Evolutionary conservation across 1,140 invertebrate genomes (phyloP).

Genomic region (Drosophila yakuba): DNA sequence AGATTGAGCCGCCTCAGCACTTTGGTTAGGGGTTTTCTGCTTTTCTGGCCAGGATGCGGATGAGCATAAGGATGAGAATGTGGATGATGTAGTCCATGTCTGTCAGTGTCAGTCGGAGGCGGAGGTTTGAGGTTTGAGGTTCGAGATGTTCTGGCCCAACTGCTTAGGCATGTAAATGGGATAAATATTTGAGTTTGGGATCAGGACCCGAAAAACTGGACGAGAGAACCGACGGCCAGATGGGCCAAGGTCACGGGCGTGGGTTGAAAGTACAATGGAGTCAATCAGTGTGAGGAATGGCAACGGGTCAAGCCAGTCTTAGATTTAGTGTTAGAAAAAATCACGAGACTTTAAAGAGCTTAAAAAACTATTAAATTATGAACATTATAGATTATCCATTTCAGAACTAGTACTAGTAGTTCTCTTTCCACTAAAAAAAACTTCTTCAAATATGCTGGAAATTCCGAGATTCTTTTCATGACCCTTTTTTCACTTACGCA

Average conservation of each 20-base stretch:
- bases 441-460: no score
- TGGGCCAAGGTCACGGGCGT: conserved; percentile 14
- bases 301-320: no score
- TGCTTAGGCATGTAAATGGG: conserved; percentile 44
- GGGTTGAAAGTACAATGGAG: conserved; percentile 1
- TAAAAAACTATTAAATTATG: not conserved
- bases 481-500: not conserved
- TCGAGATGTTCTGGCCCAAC: not conserved
- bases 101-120: conserved; percentile 21
- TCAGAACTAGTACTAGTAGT: no score
- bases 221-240: not conserved
- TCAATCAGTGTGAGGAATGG: not conserved
- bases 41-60: conserved; percentile 15
- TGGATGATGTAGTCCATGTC: conserved; percentile 11
- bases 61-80: not conserved
- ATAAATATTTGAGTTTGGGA: conserved; percentile 50
- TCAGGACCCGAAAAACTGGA: conserved; percentile 10
- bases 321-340: no score
- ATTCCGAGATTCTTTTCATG: no score
- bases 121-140: not conserved
- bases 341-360: not conserved
- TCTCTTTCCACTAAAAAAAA: no score
- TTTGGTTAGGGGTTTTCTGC: not conserved
- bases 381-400: not conserved
- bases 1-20: conserved; percentile 36